These are phyloP conservation scores for Machimus rusticus DNA, from an alignment of 2,888 invertebrate genomes.

Conservation along the genomic window DNA sequence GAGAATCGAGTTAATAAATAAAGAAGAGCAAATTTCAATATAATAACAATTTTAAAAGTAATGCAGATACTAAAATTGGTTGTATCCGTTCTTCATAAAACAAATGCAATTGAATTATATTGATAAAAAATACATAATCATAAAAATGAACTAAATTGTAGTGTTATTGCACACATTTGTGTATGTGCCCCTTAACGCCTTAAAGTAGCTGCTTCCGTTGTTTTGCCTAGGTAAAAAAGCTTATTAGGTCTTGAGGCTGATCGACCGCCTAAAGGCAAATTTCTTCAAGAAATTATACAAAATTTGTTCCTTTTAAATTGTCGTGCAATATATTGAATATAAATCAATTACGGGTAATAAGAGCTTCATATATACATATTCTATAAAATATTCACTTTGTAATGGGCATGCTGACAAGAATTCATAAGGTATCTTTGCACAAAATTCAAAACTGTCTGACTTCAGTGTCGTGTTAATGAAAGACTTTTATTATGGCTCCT, in stretches of 20 bases:
- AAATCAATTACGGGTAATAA: background rate
- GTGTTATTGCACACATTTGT: background rate
- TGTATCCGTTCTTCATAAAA: background rate
- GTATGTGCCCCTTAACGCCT: slow-evolving; percentile 34
- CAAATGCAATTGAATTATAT: background rate
- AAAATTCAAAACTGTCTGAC: background rate
- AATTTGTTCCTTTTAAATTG: background rate
- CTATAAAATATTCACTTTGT: background rate
- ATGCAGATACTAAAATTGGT: background rate
- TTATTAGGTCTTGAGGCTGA: background rate
- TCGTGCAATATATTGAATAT: background rate
- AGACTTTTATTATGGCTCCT: background rate
- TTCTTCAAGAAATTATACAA: background rate
- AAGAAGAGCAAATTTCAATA: background rate
- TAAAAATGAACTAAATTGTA: background rate
- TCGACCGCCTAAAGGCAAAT: background rate
- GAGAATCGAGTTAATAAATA: background rate
- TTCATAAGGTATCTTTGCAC: background rate
- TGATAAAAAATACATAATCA: background rate
- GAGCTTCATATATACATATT: background rate
- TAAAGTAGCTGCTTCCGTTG: slow-evolving; percentile 36
- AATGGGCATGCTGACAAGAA: background rate
- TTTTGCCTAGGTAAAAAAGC: background rate
- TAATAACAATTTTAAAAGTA: background rate
- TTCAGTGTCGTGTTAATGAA: background rate